Conservation (phyloP, 2,888 invertebrate species). For the Melolontha melolontha region DNA sequence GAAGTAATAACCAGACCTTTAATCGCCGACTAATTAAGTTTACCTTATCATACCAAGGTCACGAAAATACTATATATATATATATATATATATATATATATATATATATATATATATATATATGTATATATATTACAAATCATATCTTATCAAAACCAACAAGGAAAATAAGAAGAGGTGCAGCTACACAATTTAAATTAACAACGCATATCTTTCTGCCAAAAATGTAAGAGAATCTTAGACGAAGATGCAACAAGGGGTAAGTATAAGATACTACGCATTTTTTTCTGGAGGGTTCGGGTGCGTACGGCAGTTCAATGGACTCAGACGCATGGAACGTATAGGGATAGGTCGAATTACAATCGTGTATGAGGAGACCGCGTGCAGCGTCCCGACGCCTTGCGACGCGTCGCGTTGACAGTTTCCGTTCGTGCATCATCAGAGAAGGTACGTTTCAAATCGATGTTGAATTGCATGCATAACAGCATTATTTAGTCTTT, state of each 20-base stretch:
- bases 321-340: slow-evolving; percentile 49
- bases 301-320: slow-evolving; percentile 51
- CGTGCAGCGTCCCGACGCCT: slow-evolving; percentile 40
- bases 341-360: slow-evolving; percentile 55
- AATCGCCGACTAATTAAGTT: too few species aligned
- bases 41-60: too few species aligned
- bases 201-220: too few species aligned
- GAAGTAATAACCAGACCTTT: too few species aligned
- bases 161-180: too few species aligned
- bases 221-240: too few species aligned
- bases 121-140: too few species aligned
- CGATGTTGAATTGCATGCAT: slow-evolving; percentile 29
- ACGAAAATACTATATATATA: too few species aligned
- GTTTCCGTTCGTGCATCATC: slow-evolving; percentile 37
- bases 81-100: too few species aligned
- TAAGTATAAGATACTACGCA: slow-evolving; percentile 2
- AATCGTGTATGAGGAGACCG: slow-evolving; percentile 46
- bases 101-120: too few species aligned
- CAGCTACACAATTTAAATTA: too few species aligned
- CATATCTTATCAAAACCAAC: too few species aligned
- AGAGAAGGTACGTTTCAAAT: slow-evolving; percentile 39
- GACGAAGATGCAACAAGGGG: slow-evolving; percentile 14
- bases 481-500: slow-evolving; percentile 16
- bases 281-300: slow-evolving; percentile 47
- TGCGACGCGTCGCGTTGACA: slow-evolving; percentile 34